Evolutionary conservation across 2,888 invertebrate genomes (phyloP).

Genomic region (Athrips mouffetella): DNA sequence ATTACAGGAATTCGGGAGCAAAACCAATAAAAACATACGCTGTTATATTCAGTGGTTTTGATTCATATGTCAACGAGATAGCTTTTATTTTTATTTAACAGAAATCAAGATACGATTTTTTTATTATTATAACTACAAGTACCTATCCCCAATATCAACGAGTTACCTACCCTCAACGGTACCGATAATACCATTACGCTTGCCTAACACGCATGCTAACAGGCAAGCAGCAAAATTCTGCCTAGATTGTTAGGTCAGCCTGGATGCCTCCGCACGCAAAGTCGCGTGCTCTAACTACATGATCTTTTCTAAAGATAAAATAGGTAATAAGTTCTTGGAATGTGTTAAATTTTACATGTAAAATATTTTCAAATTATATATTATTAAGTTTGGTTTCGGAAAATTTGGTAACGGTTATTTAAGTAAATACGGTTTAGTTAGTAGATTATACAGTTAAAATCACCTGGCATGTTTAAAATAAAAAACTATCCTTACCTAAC

Average conservation of each 20-base stretch:
- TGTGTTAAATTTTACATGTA: conserved; percentile 14
- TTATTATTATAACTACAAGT: no score
- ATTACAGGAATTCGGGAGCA: no score
- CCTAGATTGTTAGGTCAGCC: conserved; percentile 20
- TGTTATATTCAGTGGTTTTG: no score
- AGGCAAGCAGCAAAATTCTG: conserved; percentile 15
- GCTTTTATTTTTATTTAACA: no score
- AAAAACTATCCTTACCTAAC: no score
- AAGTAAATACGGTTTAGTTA: conserved; percentile 1
- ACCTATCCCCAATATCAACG: not conserved
- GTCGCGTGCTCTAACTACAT: conserved; percentile 23
- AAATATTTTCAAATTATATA: not conserved
- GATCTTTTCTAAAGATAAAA: conserved; percentile 18
- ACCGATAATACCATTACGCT: conserved; percentile 10
- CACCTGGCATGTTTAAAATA: no score
- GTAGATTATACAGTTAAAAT: not conserved
- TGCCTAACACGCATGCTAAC: conserved; percentile 14
- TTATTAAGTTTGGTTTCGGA: not conserved
- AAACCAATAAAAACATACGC: no score
- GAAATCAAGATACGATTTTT: no score
- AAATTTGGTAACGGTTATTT: conserved; percentile 2
- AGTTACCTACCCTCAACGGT: not conserved
- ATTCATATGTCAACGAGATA: no score
- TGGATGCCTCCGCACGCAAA: conserved; percentile 21
- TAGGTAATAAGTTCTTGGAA: conserved; percentile 18